Evolutionary conservation across 2,888 invertebrate genomes (phyloP), one percentile per base, ranked within the genome.

Genomic region (Noctua fimbriata): DNA sequence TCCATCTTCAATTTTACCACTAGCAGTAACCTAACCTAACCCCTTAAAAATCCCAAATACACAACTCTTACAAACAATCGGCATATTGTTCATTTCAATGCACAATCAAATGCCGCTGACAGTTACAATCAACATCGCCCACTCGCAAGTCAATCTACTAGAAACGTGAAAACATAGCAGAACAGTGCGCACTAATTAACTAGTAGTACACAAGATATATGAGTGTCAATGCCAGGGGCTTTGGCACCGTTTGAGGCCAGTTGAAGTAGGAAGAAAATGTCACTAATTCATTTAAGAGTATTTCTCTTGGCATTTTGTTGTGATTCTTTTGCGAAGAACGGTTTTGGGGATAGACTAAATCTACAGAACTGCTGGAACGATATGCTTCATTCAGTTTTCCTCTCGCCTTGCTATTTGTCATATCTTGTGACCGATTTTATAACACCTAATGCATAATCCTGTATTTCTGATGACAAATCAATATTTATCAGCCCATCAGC

Each of bases 141-240:
- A 85, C 81, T 76, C 14, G 24, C 52, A 3, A 28, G 73, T 14
- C 67, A 76, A 76, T 69, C 55, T 69, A 49, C 87, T 84, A 49
- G 71, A 74, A 84, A 52, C 67, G 49, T 78, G 65, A 21, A 87
- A 83, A 83, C 73, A 73, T 32, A 67, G 36, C 79, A 44, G 60
- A 72, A 55, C 73, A 63, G 47, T 71, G n/a, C 41, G 66, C 69
- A 74, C 85, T 76, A 85, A 87, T 88, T 88, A 85, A 76, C 69
- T 69, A 66, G 70, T 85, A 71, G 73, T 85, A 52, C 47, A 65
- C 55, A 16, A 73, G 72, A 75, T 75, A 32, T 67, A 75, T 44
- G 63, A 76, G 69, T 83, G 87, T 84, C 84, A 87, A 84, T 87
- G 87, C 49, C 84, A 87, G 66, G 84, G 79, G 74, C 76, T 79